Evolutionary conservation across 2,888 invertebrate species (phyloP).

Genomic region (Eristalis intricaria): DNA sequence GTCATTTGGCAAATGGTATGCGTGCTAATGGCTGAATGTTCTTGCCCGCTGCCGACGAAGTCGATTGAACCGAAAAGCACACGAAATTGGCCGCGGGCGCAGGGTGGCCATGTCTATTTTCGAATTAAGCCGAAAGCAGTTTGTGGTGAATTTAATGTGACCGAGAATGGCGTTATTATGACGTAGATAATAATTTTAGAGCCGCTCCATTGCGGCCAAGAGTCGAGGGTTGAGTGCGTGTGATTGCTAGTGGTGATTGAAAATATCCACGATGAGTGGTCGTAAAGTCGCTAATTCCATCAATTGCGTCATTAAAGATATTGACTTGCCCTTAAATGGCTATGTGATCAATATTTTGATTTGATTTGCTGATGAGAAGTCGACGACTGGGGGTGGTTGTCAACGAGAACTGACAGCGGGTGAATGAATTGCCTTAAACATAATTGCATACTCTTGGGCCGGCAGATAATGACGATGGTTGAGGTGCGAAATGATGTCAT

Average conservation of each 20-base stretch:
- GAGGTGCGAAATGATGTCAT: too few relatives aligned
- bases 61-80: conserved; percentile 29
- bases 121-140: conserved; percentile 26
- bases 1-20: conserved; percentile 45
- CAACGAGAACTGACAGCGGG: background rate
- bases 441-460: too few relatives aligned
- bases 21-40: conserved; percentile 28
- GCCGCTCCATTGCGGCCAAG: background rate
- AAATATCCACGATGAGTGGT: background rate
- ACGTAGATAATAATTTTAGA: conserved; percentile 44
- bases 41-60: conserved; percentile 15
- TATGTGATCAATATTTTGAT: background rate
- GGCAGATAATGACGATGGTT: too few relatives aligned
- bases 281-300: background rate
- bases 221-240: background rate
- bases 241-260: background rate
- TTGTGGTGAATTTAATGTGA: conserved; percentile 35
- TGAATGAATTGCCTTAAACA: too few relatives aligned
- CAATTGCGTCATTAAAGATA: background rate
- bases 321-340: background rate
- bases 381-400: background rate
- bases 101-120: conserved; percentile 18
- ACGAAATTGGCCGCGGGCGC: conserved; percentile 5
- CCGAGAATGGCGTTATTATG: conserved; percentile 22
- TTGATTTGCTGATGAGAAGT: background rate